A percentile compares a stretch with the other conserved stretches of the same genome.
phyloP scores from a whole-genome alignment of 2,888 invertebrate genomes.

The Eueremaeus valkanovi region DNA sequence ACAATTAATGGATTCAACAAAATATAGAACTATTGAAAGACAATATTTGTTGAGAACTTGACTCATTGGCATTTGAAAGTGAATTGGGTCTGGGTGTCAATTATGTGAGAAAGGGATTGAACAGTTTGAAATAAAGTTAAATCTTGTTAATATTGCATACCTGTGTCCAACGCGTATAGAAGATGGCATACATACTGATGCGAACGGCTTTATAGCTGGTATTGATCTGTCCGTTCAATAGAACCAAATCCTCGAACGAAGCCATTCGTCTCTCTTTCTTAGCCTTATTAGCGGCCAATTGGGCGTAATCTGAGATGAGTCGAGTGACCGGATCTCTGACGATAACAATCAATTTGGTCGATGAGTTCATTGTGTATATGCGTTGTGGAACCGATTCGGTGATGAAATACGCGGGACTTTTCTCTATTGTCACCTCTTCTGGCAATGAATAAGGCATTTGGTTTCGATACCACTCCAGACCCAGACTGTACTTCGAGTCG shows the following conservation, averaged over 20 bases:
- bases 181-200: conserved; percentile 82
- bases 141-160: too few relatives aligned
- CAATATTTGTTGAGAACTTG: too few relatives aligned
- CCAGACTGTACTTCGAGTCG: conserved; percentile 71
- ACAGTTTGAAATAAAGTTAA: too few relatives aligned
- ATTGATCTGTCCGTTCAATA: conserved; percentile 53
- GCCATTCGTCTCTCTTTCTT: conserved; percentile 36
- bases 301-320: conserved; percentile 94
- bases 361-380: conserved; percentile 87
- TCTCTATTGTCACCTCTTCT: conserved; percentile 91
- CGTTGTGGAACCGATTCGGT: conserved; percentile 91
- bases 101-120: too few relatives aligned
- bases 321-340: conserved; percentile 93
- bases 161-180: conserved; percentile 77
- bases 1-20: too few relatives aligned
- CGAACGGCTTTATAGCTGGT: conserved; percentile 55
- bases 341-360: conserved; percentile 83
- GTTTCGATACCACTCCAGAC: conserved; percentile 89
- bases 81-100: too few relatives aligned
- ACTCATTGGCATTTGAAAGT: too few relatives aligned
- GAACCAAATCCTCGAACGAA: conserved; percentile 51
- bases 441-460: conserved; percentile 91
- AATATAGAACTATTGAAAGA: too few relatives aligned
- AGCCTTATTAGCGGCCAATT: conserved; percentile 65
- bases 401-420: conserved; percentile 96